Base-by-base conservation (phyloP, 2,797 vertebrate genomes). In the Choloepus didactylus region DNA sequence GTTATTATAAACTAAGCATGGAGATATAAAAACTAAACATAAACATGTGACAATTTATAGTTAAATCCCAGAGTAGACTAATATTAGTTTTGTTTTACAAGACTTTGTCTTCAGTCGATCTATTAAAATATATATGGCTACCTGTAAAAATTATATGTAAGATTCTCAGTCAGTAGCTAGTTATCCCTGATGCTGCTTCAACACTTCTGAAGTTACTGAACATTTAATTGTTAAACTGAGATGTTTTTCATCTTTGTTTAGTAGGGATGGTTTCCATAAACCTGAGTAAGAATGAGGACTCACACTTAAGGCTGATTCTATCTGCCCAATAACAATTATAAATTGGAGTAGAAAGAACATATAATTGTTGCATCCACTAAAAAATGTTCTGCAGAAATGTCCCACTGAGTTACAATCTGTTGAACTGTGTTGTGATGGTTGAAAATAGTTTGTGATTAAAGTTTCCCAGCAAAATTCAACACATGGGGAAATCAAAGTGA, bases 361-460 rank as follows among this genome's bases (percentile, higher is more conserved):
- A 76, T 60, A 95, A 93, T 35, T 92, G 46, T 79, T 92, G 87
- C 14, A 88, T 76, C 89, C 75, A 79, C 73, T 89, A 56, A 91
- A 91, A 94, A 64, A 27, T 25, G 5, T 96, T 91, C 46, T 75
- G 31, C 59, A 84, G 41, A 95, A 96, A 92, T 83, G 35, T 92
- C 96, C 96, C 31, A 92, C 92, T 70, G 96, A 96, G 94, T 56
- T 14, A 31, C 96, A 95, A 93, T 97, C 97, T 97, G 94, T 35
- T 96, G 73, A 95, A 95, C 31, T 85, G n/a, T 38, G 62, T 72
- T 89, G 77, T 41, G 31, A 69, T 64, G 31, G 75, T 83, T 93
- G 95, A 96, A 97, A 96, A 96, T 27, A 92, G 79, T 49, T 54
- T 62, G 54, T 89, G 87, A 92, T 76, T 72, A 95, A 93, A 92